Percentiles rank a stretch among this genome's conserved stretches.
Evolutionary conservation across 2,797 vertebrate species (phyloP).

Genomic region (Nyctalus aviator): DNA sequence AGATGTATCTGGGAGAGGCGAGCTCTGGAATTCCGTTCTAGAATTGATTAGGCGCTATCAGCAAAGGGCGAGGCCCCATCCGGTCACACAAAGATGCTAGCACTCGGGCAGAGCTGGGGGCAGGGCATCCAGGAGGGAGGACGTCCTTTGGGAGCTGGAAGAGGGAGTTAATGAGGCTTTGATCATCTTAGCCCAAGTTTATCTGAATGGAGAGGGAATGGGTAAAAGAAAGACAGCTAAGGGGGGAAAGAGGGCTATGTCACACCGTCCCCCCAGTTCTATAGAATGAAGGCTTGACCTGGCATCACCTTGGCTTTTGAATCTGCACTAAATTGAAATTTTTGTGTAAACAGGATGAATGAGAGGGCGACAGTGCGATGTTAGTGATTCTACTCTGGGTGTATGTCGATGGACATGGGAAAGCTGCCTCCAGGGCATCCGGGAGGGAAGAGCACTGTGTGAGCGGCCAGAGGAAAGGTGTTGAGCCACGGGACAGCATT

Average conservation of each 20-base stretch:
- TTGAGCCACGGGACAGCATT: neutral
- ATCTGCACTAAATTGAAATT: neutral
- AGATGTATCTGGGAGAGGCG: fast-evolving
- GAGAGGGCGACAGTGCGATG: neutral
- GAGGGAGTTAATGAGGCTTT: neutral
- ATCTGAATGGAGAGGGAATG: neutral
- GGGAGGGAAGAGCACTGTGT: fast-evolving
- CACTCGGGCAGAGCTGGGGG: neutral
- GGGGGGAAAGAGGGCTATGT: neutral
- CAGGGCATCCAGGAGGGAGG: neutral
- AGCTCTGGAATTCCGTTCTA: neutral
- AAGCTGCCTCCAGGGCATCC: neutral
- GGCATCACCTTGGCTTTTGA: neutral
- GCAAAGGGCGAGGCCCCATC: fast-evolving
- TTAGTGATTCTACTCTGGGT: neutral
- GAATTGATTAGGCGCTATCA: neutral
- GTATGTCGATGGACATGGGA: neutral
- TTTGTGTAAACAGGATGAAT: neutral
- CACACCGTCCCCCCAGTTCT: neutral
- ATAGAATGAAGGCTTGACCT: neutral
- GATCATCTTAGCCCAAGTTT: no score
- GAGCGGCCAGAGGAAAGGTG: neutral
- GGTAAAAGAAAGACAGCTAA: neutral
- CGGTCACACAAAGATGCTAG: fast-evolving
- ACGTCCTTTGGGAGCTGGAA: neutral